These are phyloP conservation scores for Sprattus sprattus DNA, from an alignment of 2,113 vertebrate genomes.

Conservation along the genomic window DNA sequence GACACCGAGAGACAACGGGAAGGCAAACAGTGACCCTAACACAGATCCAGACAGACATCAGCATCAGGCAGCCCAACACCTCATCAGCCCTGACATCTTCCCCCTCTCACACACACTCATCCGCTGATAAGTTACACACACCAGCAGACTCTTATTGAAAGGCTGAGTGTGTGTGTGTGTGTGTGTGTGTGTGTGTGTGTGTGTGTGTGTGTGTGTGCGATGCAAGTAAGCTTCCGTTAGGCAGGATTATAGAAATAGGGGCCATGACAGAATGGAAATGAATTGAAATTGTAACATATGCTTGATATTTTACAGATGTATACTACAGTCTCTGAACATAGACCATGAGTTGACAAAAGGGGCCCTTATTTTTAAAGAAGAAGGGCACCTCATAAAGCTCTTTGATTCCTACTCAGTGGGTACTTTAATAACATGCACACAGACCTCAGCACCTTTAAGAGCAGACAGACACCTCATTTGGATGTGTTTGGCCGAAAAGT, in stretches of 20 bases:
- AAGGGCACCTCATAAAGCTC: too few relatives aligned
- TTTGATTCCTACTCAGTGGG: too few relatives aligned
- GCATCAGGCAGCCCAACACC: slow-evolving; percentile 61
- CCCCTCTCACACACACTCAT: not conserved
- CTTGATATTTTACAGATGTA: not conserved
- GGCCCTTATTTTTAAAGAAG: too few relatives aligned
- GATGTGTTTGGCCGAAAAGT: too few relatives aligned
- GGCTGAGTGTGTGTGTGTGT: slow-evolving; percentile 30
- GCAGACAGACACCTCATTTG: too few relatives aligned
- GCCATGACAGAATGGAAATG: not conserved
- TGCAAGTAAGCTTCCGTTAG: not conserved
- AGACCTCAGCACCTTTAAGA: too few relatives aligned
- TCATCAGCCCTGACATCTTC: slow-evolving; percentile 22
- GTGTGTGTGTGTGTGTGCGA: slow-evolving; percentile 9
- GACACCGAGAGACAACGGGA: slow-evolving; percentile 65
- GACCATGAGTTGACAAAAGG: too few relatives aligned
- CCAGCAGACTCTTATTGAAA: slow-evolving; percentile 14
- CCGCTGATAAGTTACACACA: slow-evolving; percentile 8
- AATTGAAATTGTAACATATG: not conserved
- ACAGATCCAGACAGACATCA: slow-evolving; percentile 64
- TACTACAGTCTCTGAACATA: too few relatives aligned
- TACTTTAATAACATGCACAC: too few relatives aligned
- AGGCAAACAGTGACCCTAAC: slow-evolving; percentile 64
- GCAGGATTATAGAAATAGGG: not conserved
- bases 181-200: not conserved